These are phyloP conservation scores for Sphaeramia orbicularis DNA, from an alignment of 2,797 vertebrate genomes.

Conservation along the genomic window DNA sequence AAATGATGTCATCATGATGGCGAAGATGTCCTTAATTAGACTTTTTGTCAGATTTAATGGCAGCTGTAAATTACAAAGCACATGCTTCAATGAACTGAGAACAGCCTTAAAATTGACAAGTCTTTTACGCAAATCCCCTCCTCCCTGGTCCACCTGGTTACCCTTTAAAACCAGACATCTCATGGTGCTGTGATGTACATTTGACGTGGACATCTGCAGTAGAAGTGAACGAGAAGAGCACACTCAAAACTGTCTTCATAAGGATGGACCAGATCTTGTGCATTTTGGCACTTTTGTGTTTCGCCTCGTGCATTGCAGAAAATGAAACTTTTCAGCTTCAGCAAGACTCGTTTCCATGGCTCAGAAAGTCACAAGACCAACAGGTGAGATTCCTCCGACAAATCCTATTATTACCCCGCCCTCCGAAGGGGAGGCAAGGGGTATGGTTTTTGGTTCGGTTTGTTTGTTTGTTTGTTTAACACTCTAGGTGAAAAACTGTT, in stretches of 20 bases:
- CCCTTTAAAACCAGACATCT: conserved; percentile 54
- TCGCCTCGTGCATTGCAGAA: conserved; percentile 26
- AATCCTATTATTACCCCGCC: no score
- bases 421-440: no score
- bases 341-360: conserved; percentile 20
- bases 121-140: conserved; percentile 31
- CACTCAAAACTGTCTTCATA: neutral
- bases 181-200: neutral
- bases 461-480: no score
- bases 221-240: neutral
- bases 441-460: no score
- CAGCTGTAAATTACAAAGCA: conserved; percentile 59
- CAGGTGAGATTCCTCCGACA: conserved; percentile 51
- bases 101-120: conserved; percentile 33
- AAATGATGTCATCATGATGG: conserved; percentile 12
- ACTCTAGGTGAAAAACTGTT: no score
- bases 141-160: conserved; percentile 23
- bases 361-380: conserved; percentile 24
- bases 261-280: conserved; percentile 54
- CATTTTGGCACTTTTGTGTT: conserved; percentile 53
- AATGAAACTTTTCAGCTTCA: conserved; percentile 19
- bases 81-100: conserved; percentile 48
- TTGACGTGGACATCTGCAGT: conserved; percentile 6
- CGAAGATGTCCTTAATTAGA: conserved; percentile 44
- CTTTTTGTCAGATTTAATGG: conserved; percentile 44